Percentiles rank a stretch among this genome's conserved stretches.
phyloP scores from a whole-genome alignment of 2,888 invertebrate genomes.

The Plebejus argus region DNA sequence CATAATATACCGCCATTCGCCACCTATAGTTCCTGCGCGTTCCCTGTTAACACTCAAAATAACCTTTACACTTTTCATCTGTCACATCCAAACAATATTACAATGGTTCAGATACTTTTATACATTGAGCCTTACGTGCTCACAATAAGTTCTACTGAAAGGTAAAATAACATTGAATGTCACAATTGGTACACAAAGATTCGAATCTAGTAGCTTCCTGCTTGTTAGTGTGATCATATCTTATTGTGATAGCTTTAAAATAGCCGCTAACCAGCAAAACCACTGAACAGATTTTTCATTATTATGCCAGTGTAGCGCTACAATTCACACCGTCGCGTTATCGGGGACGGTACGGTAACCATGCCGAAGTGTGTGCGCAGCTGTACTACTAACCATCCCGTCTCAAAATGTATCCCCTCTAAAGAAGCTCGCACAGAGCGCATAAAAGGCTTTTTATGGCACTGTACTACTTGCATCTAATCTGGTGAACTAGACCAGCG shows the following conservation, averaged over 20 bases:
- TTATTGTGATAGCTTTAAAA: slow-evolving; percentile 11
- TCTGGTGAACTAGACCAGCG: no score
- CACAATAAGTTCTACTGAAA: not conserved
- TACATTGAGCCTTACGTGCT: not conserved
- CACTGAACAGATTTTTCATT: not conserved
- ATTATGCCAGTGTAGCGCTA: not conserved
- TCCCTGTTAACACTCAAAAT: not conserved
- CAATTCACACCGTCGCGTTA: not conserved
- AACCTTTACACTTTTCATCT: slow-evolving; percentile 3
- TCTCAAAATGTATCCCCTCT: no score
- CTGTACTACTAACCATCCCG: no score
- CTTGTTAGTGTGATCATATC: slow-evolving; percentile 13
- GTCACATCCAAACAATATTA: not conserved
- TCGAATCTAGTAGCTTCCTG: slow-evolving; percentile 58
- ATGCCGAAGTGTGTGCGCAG: no score
- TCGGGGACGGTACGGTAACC: not conserved
- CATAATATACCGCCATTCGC: no score
- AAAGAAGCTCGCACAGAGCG: no score
- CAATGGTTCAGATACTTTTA: slow-evolving; percentile 15
- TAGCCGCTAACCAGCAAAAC: not conserved
- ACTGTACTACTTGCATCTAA: no score
- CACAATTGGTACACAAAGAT: slow-evolving; percentile 68
- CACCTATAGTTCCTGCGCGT: not conserved
- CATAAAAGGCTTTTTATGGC: no score
- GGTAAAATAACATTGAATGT: not conserved